These are phyloP conservation scores for Synanthedon myopaeformis DNA, from an alignment of 2,888 invertebrate species.

Conservation along the genomic window DNA sequence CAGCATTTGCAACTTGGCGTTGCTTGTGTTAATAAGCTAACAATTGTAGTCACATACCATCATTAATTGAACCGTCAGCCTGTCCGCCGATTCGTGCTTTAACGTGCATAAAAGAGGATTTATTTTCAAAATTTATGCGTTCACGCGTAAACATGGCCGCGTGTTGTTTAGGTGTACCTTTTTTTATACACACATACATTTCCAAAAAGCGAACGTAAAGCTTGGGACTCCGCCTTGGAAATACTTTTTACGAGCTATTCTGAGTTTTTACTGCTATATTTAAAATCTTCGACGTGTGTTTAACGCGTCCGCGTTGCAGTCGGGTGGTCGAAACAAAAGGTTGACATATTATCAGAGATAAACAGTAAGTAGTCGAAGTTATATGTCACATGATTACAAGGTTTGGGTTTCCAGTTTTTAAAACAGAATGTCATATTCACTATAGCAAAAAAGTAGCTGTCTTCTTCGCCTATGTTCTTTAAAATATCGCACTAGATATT, in stretches of 20 bases:
- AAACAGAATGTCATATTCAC: too few species aligned
- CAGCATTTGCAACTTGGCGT: too few species aligned
- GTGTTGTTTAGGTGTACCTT: constrained; percentile 3
- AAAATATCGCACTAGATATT: too few species aligned
- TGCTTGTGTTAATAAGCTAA: too few species aligned
- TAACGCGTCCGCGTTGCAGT: constrained; percentile 2
- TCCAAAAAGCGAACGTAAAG: constrained; percentile 1
- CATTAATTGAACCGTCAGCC: too few species aligned
- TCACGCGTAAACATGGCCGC: constrained; percentile 5
- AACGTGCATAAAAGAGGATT: too few species aligned
- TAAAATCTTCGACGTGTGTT: constrained; percentile 12
- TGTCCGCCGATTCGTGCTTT: too few species aligned
- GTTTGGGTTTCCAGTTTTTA: too few species aligned
- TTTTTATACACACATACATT: background rate
- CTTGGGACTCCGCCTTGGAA: constrained; percentile 1
- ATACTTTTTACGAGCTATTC: constrained; percentile 28
- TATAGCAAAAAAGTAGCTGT: too few species aligned
- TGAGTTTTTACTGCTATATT: constrained; percentile 31
- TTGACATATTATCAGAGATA: background rate
- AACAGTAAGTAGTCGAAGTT: background rate
- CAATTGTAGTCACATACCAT: too few species aligned
- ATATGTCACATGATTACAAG: background rate
- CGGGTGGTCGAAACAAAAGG: constrained; percentile 15
- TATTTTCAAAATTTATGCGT: constrained; percentile 1
- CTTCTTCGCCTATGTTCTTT: too few species aligned